Evolutionary conservation across 2,888 invertebrate species (phyloP).

Genomic region (Phoenoteleia sp.): DNA sequence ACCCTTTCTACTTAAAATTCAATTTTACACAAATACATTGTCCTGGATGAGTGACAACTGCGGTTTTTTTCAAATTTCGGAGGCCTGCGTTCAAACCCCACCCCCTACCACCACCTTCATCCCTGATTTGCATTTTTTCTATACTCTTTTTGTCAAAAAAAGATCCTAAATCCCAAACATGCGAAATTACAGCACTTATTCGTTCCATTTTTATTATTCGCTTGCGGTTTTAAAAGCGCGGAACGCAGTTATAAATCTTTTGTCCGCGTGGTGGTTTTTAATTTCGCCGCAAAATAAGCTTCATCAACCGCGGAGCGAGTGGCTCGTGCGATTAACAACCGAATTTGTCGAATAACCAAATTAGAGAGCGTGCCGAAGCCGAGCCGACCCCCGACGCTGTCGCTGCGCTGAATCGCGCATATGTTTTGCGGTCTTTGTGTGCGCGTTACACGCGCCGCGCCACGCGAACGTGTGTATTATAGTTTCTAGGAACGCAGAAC

Average conservation of each 20-base stretch:
- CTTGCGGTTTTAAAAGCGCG: constrained; percentile 49
- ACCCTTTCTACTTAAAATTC: too few species aligned
- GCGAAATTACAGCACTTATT: too few species aligned
- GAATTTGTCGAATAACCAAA: constrained; percentile 82
- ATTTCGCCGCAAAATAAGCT: constrained; percentile 75
- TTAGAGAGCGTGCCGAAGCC: constrained; percentile 75
- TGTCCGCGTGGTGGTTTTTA: constrained; percentile 68
- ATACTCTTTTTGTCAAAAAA: too few species aligned
- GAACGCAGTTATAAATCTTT: constrained; percentile 51
- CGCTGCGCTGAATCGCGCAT: constrained; percentile 51
- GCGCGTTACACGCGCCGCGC: constrained; percentile 37
- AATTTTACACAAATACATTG: too few species aligned
- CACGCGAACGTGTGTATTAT: constrained; percentile 48
- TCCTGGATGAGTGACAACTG: too few species aligned
- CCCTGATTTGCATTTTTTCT: too few species aligned
- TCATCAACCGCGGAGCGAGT: constrained; percentile 73
- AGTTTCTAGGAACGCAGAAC: constrained; percentile 46
- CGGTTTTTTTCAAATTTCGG: too few species aligned
- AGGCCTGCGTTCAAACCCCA: too few species aligned
- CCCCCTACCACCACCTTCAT: too few species aligned
- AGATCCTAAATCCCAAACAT: too few species aligned
- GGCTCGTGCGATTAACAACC: constrained; percentile 78
- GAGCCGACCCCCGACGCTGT: constrained; percentile 22
- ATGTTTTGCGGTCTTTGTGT: constrained; percentile 54
- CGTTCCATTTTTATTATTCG: too few species aligned